phyloP scores from a whole-genome alignment of 2,797 vertebrate species.

The Siniperca scherzeri region DNA sequence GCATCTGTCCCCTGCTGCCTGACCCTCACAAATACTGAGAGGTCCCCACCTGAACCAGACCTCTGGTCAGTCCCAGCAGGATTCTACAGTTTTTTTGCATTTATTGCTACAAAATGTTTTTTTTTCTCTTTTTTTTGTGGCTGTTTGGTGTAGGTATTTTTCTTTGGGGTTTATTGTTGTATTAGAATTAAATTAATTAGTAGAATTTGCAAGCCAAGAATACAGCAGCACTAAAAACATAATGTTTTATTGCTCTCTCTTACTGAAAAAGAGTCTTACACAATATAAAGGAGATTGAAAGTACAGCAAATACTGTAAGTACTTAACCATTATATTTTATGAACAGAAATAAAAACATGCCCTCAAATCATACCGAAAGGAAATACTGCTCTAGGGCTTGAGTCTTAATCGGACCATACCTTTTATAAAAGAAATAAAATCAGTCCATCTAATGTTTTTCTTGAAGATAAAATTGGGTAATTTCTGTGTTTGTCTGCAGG shows the following conservation, averaged over 20 bases:
- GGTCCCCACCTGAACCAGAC: constrained; percentile 39
- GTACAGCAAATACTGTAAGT: not conserved
- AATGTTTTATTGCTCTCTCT: not conserved
- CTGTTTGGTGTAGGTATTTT: not conserved
- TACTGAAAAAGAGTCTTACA: not conserved
- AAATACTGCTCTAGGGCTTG: not conserved
- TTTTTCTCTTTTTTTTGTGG: not conserved
- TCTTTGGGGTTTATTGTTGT: not conserved
- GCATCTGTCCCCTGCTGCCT: constrained; percentile 54
- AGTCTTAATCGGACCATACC: not conserved
- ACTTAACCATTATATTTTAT: constrained; percentile 12
- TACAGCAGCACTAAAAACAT: constrained; percentile 4
- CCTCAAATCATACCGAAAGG: not conserved
- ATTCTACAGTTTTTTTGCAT: not conserved
- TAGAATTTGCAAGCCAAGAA: constrained; percentile 5
- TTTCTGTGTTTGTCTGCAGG: constrained; percentile 1
- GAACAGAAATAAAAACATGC: constrained; percentile 2
- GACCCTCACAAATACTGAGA: constrained; percentile 55
- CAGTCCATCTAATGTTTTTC: not conserved
- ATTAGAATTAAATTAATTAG: not conserved
- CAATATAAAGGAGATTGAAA: constrained; percentile 6
- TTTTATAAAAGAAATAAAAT: not conserved
- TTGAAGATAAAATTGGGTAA: not conserved
- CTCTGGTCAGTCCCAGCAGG: constrained; percentile 18
- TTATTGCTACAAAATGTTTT: not conserved